phyloP scores from a whole-genome alignment of 2,113 vertebrate genomes.

The Calonectris borealis region DNA sequence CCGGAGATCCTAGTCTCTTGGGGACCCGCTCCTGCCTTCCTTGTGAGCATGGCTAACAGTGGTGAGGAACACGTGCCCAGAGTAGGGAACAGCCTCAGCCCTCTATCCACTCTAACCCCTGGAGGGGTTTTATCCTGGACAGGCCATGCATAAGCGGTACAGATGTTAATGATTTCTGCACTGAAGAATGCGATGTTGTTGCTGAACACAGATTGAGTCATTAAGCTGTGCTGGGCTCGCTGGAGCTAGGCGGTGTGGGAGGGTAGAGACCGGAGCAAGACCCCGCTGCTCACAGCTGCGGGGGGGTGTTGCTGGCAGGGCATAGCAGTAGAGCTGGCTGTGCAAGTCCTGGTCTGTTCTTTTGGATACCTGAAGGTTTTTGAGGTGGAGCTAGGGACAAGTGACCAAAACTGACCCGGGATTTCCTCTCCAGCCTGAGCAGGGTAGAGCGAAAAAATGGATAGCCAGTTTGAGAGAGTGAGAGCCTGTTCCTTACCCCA shows the following conservation, averaged over 20 bases:
- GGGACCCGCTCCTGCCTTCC: not conserved
- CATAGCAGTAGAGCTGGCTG: not conserved
- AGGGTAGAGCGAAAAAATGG: not conserved
- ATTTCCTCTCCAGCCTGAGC: not conserved
- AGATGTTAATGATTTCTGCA: constrained; percentile 59
- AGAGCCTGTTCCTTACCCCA: not conserved
- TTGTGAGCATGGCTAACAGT: not conserved
- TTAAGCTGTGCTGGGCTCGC: not conserved
- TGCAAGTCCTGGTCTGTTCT: not conserved
- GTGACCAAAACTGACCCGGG: not conserved
- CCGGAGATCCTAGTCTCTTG: not conserved
- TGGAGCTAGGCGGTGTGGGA: not conserved
- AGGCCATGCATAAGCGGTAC: not conserved
- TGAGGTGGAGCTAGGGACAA: not conserved
- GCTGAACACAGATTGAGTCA: not conserved
- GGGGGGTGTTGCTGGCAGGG: not conserved
- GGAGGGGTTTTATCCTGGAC: not conserved
- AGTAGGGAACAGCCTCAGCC: not conserved
- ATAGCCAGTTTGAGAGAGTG: not conserved
- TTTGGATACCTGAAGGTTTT: not conserved
- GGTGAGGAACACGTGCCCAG: not conserved
- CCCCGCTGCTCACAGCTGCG: not conserved
- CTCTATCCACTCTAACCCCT: not conserved
- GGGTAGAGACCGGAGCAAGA: constrained; percentile 2
- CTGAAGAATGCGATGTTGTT: constrained; percentile 51